Evolutionary conservation across 2,888 invertebrate genomes (phyloP), one percentile per base, ranked within the genome.

Genomic region (Cyrtodaria siliqua): DNA sequence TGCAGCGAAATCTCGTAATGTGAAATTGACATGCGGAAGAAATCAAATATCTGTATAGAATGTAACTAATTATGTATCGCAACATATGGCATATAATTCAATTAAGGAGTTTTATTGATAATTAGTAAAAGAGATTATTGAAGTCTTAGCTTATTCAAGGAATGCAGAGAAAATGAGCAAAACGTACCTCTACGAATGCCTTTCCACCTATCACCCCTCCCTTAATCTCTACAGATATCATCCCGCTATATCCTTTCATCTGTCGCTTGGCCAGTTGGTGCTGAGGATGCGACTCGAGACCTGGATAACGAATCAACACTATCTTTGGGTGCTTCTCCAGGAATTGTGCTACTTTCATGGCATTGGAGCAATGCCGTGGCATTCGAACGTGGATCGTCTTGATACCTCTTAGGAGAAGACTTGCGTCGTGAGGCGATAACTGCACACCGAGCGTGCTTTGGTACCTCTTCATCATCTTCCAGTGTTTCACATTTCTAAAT

Each of bases 381-480:
- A 99, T 99, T 64, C 99, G 95, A 27, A 99, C 88, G 4, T 97
- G 96, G 27, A 99, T 94, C 0, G 99, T 99, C 94, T 99, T 99
- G 73, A 99, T 93, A 89, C 99, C 97, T 26, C 94, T 88, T 0
- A 89, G 60, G 12, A 90, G 50, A 20, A 89, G 78, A 57, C 86
- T 86, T 16, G 87, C 87, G 53, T 88, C 89, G 52, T 86, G 86
- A 16, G 90, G 86, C 2, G 88, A 87, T 77, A 90, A 67, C 38
- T 84, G 84, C 27, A 66, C 79, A 3, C 92, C 92, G n/a, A 88
- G 66, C 1, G 84, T 84, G 1, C 80, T 79, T 62, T 87, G 87
- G 59, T 84, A 84, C 9, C 81, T 68, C 56, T 88, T 89, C 70
- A 91, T 77, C 8, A 69, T 74, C 29, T 84, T 78, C 90, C 91